Conservation (phyloP, 2,888 invertebrate species). For the Microchrysa polita region DNA sequence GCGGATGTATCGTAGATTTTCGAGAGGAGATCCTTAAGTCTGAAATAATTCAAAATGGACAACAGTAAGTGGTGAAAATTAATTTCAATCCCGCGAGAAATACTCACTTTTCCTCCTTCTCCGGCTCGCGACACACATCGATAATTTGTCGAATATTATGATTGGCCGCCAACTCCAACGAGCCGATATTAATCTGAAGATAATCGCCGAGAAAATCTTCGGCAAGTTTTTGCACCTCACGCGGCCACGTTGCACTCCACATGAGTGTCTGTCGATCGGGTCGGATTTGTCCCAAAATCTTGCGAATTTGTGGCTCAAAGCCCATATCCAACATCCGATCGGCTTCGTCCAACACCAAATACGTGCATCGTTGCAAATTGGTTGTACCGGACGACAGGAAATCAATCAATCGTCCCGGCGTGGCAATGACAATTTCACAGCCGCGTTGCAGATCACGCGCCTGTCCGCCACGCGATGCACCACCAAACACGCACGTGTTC, state of each 20-base stretch:
- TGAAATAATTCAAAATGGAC: not conserved
- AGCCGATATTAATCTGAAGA: conserved; percentile 89
- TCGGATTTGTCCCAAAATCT: conserved; percentile 91
- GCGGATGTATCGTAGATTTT: conserved; percentile 82
- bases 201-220: conserved; percentile 92
- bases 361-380: conserved; percentile 80
- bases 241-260: conserved; percentile 99
- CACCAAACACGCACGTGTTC: conserved; percentile 91
- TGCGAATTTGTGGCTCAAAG: conserved; percentile 95
- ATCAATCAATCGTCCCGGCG: conserved; percentile 88
- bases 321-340: conserved; percentile 98
- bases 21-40: conserved; percentile 58
- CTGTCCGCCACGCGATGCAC: conserved; percentile 84
- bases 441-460: conserved; percentile 78
- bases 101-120: conserved; percentile 70
- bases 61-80: not conserved
- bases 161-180: conserved; percentile 83
- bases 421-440: conserved; percentile 89
- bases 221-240: conserved; percentile 91
- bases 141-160: conserved; percentile 88
- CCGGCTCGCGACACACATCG: conserved; percentile 79
- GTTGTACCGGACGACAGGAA: conserved; percentile 81
- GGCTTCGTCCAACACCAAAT: conserved; percentile 89
- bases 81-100: not conserved
- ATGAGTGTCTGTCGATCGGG: conserved; percentile 97